phyloP scores from a whole-genome alignment of 2,888 invertebrate genomes.

The Eupelmus urozonus region DNA sequence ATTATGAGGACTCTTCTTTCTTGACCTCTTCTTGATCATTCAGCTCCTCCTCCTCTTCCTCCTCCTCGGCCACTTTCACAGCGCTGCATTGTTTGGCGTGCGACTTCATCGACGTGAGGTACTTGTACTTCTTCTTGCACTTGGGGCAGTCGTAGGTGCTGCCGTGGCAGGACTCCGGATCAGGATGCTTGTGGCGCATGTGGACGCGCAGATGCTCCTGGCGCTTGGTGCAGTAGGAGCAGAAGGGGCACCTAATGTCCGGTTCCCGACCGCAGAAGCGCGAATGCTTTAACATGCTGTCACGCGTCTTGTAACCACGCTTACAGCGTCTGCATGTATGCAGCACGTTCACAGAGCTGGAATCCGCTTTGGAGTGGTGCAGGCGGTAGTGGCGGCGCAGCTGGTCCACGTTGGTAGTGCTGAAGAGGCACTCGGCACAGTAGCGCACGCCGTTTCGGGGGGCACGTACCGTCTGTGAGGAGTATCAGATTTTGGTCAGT shows the following conservation, averaged over 20 bases:
- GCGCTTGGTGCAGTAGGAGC: conserved; percentile 35
- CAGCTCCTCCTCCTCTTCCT: neutral
- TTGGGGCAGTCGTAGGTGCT: conserved; percentile 67
- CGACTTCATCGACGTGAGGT: conserved; percentile 71
- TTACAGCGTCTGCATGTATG: conserved; percentile 29
- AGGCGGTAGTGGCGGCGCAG: neutral
- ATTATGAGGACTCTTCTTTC: neutral
- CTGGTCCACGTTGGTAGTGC: neutral
- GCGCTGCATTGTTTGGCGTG: conserved; percentile 75
- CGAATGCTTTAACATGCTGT: conserved; percentile 45
- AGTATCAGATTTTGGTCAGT: too few relatives aligned
- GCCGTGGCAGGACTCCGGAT: conserved; percentile 45
- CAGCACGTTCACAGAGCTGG: too few relatives aligned
- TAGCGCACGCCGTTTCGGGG: neutral
- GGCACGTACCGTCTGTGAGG: too few relatives aligned
- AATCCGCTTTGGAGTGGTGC: neutral
- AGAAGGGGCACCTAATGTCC: conserved; percentile 41
- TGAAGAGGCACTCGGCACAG: neutral
- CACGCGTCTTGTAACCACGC: conserved; percentile 34
- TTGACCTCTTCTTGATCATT: neutral
- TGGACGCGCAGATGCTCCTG: conserved; percentile 44
- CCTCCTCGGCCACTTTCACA: conserved; percentile 40
- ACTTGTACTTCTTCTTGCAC: conserved; percentile 74
- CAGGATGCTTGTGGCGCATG: conserved; percentile 48
- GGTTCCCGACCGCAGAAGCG: conserved; percentile 31